Conservation (phyloP, 2,113 vertebrate genomes). For the Dipodomys spectabilis region DNA sequence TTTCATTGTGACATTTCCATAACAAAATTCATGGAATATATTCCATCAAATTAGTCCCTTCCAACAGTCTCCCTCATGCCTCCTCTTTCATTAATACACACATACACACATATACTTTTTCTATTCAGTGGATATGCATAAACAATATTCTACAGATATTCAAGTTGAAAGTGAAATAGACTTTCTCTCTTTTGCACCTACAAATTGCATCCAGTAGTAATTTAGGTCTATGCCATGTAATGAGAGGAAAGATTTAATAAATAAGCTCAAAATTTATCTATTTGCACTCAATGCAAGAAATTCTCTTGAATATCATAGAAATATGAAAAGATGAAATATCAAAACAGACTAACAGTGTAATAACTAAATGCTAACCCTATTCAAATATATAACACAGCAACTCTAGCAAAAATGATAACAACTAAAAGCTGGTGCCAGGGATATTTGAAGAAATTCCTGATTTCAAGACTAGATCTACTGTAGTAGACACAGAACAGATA, state of each 20-base stretch:
- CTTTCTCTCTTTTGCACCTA: slow-evolving; percentile 11
- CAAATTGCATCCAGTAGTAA: slow-evolving; percentile 41
- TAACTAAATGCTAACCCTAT: background rate
- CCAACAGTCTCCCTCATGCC: no score
- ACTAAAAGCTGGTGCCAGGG: background rate
- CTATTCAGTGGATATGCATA: background rate
- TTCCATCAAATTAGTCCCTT: no score
- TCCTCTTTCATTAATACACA: no score
- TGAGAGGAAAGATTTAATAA: background rate
- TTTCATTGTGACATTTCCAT: no score
- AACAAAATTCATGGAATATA: no score
- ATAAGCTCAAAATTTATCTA: background rate
- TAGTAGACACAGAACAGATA: background rate
- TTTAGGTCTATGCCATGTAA: background rate
- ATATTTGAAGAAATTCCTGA: slow-evolving; percentile 22
- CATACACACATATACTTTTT: no score
- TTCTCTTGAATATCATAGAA: slow-evolving; percentile 34
- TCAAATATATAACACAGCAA: slow-evolving; percentile 10
- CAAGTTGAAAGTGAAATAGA: slow-evolving; percentile 8
- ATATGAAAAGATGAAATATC: background rate
- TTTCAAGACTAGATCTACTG: background rate
- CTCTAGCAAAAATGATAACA: background rate
- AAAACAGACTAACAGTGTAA: background rate
- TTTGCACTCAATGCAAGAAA: background rate
- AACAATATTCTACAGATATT: background rate